phyloP scores from a whole-genome alignment of 2,888 invertebrate species.

The Xestia c-nigrum region DNA sequence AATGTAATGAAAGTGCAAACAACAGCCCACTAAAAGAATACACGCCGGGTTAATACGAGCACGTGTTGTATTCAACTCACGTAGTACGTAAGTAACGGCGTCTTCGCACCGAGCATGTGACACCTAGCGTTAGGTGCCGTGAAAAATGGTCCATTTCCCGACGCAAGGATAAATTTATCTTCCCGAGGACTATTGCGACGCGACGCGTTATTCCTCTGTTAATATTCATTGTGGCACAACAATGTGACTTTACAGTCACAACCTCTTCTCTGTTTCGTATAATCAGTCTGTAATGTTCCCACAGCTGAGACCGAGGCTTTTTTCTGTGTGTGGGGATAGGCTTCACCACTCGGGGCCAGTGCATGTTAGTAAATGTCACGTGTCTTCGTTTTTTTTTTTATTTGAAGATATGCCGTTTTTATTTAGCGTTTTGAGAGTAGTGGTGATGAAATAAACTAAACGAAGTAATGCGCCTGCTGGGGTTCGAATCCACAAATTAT shows the following conservation, averaged over 20 bases:
- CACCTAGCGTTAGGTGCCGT: constrained; percentile 89
- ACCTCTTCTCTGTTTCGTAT: constrained; percentile 55
- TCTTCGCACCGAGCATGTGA: constrained; percentile 84
- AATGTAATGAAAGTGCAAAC: constrained; percentile 75
- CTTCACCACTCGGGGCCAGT: too few relatives aligned
- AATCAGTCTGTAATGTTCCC: too few relatives aligned
- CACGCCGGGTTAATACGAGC: constrained; percentile 81
- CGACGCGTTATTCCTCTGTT: constrained; percentile 85
- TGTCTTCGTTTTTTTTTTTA: too few relatives aligned
- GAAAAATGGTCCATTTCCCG: constrained; percentile 83
- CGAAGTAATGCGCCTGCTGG: too few relatives aligned
- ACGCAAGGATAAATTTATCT: constrained; percentile 89
- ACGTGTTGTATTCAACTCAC: constrained; percentile 85
- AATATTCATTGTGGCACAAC: constrained; percentile 88
- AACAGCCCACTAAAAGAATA: constrained; percentile 78
- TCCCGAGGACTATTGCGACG: constrained; percentile 80
- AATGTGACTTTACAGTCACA: constrained; percentile 63
- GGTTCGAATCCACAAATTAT: too few relatives aligned
- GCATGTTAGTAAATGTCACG: too few relatives aligned
- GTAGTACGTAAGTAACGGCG: constrained; percentile 84
- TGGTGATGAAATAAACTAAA: too few relatives aligned
- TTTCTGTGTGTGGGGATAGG: too few relatives aligned
- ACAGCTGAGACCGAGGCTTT: too few relatives aligned
- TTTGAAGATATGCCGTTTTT: too few relatives aligned
- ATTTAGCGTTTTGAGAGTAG: too few relatives aligned